These are phyloP conservation scores for Heliconius eleuchia DNA, from an alignment of 1,140 invertebrate genomes.

Conservation along the genomic window DNA sequence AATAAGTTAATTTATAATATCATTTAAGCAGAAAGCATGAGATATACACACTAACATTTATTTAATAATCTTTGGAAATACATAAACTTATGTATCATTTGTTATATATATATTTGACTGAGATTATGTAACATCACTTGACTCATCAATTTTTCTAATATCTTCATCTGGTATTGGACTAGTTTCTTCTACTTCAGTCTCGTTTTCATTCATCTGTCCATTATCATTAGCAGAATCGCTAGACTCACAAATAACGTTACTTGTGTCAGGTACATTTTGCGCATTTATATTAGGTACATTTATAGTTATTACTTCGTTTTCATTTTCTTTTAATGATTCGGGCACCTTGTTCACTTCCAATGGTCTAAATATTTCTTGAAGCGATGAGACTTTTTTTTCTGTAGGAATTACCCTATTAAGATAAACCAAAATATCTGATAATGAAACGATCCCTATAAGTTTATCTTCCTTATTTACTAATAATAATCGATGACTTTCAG, in stretches of 20 bases:
- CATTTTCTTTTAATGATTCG: constrained; percentile 68
- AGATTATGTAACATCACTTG: constrained; percentile 41
- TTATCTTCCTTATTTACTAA: constrained; percentile 77
- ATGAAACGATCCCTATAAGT: constrained; percentile 72
- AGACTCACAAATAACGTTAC: constrained; percentile 45
- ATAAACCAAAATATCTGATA: constrained; percentile 78
- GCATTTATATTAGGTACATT: constrained; percentile 62
- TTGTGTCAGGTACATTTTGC: constrained; percentile 56
- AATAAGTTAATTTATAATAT: constrained; percentile 63
- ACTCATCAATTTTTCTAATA: constrained; percentile 27
- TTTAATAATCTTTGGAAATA: constrained; percentile 74
- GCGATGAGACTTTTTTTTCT: constrained; percentile 73
- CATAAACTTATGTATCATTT: constrained; percentile 41
- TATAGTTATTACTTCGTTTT: constrained; percentile 71
- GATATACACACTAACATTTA: constrained; percentile 66
- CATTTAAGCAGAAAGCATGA: constrained; percentile 71
- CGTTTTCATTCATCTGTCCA: constrained; percentile 40
- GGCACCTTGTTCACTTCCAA: constrained; percentile 74
- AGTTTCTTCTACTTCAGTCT: constrained; percentile 51
- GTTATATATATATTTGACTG: constrained; percentile 39
- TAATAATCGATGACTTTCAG: constrained; percentile 79
- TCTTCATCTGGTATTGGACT: constrained; percentile 45
- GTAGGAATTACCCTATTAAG: constrained; percentile 76
- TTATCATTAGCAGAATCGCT: constrained; percentile 39
- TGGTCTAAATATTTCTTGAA: constrained; percentile 76